A percentile compares a stretch with the other conserved stretches of the same genome.
Conservation (phyloP, 2,113 vertebrate species). For the Peromyscus polionotus region DNA sequence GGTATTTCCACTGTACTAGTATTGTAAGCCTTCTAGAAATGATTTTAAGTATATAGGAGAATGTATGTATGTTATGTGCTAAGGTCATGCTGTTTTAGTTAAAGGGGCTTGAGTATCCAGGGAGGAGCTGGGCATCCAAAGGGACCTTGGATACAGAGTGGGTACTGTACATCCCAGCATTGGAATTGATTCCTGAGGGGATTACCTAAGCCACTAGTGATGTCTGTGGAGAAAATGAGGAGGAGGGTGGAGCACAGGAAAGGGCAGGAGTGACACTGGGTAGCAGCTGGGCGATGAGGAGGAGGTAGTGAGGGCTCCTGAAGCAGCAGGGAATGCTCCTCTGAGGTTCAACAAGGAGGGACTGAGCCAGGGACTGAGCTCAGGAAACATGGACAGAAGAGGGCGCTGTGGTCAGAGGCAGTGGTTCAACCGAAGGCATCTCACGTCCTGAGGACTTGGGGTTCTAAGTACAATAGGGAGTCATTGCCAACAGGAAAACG, state of each 20-base stretch:
- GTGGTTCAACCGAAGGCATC: neutral
- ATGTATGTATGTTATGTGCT: neutral
- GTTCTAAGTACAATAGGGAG: neutral
- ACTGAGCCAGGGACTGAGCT: neutral
- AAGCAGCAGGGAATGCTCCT: neutral
- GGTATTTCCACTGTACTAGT: neutral
- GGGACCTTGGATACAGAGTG: neutral
- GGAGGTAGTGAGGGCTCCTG: neutral
- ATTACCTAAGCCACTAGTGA: neutral
- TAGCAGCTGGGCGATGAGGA: neutral
- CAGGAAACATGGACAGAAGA: neutral
- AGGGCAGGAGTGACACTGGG: fast-evolving
- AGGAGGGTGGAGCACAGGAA: neutral
- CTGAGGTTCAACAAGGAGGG: neutral
- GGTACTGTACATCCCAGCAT: neutral
- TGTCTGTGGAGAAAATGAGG: neutral
- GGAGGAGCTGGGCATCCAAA: neutral
- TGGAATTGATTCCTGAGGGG: neutral
- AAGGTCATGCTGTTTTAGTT: neutral
- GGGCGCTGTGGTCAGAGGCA: fast-evolving
- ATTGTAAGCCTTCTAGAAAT: neutral
- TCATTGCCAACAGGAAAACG: neutral
- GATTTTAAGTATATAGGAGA: neutral
- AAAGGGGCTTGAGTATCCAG: neutral
- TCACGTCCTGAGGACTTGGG: neutral